Percentiles rank a stretch among this genome's conserved stretches.
These are phyloP conservation scores for Agonum fuliginosum DNA, from an alignment of 2,888 invertebrate genomes.

Conservation along the genomic window DNA sequence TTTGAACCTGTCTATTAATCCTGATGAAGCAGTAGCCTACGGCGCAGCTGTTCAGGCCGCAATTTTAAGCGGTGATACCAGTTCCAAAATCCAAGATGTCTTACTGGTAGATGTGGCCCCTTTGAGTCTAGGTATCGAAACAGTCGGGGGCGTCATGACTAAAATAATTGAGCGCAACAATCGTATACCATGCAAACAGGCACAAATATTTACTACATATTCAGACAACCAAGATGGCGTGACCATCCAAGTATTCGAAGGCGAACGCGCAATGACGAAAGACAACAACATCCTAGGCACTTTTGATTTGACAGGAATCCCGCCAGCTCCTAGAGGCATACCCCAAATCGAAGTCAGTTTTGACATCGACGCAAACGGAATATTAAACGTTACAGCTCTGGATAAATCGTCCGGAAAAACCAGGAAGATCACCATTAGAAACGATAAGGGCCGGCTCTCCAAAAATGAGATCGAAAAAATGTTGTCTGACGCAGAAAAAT, in stretches of 20 bases:
- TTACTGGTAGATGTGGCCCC: slow-evolving; percentile 77
- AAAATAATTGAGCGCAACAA: slow-evolving; percentile 84
- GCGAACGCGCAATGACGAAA: slow-evolving; percentile 76
- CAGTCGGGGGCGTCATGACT: slow-evolving; percentile 75
- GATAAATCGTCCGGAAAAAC: slow-evolving; percentile 78
- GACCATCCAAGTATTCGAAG: slow-evolving; percentile 82
- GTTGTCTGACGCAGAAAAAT: slow-evolving; percentile 84
- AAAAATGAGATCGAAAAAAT: slow-evolving; percentile 89
- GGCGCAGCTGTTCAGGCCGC: slow-evolving; percentile 86
- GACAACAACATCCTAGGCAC: slow-evolving; percentile 75
- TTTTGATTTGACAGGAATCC: slow-evolving; percentile 74
- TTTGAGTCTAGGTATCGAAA: slow-evolving; percentile 74
- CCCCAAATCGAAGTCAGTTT: slow-evolving; percentile 78
- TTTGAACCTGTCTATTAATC: slow-evolving; percentile 84
- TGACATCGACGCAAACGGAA: slow-evolving; percentile 86
- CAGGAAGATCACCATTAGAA: slow-evolving; percentile 87
- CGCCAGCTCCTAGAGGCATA: slow-evolving; percentile 75
- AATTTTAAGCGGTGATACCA: slow-evolving; percentile 80
- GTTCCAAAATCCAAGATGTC: slow-evolving; percentile 76
- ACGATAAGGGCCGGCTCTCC: slow-evolving; percentile 87
- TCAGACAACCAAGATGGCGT: slow-evolving; percentile 88
- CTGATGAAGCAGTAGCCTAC: slow-evolving; percentile 88
- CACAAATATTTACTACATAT: slow-evolving; percentile 86
- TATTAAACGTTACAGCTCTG: slow-evolving; percentile 75
- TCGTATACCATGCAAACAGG: slow-evolving; percentile 83